A percentile compares a stretch with the other conserved stretches of the same genome.
These are phyloP conservation scores for Psittacula cyanocephala DNA, from an alignment of 2,113 vertebrate species.

Conservation along the genomic window DNA sequence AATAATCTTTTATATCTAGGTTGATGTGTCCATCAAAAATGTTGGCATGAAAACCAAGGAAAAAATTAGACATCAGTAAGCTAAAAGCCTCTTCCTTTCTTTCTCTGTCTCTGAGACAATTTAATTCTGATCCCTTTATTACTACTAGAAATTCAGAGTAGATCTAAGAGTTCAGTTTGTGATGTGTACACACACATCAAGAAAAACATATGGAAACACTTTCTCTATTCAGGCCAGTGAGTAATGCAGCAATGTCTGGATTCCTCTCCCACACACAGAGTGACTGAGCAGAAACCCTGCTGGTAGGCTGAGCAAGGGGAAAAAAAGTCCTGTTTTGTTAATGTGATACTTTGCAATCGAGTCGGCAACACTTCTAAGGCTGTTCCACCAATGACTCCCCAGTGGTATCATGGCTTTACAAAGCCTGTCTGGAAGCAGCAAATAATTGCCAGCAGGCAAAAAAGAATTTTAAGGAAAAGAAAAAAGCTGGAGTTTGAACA, in stretches of 20 bases:
- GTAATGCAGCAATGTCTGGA: slow-evolving; percentile 28
- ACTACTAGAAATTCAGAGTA: neutral
- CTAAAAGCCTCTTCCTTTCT: neutral
- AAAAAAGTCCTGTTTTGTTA: neutral
- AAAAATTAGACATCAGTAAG: neutral
- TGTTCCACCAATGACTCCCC: slow-evolving; percentile 8
- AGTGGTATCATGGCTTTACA: neutral
- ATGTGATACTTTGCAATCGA: slow-evolving; percentile 31
- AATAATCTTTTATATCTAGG: neutral
- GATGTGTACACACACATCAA: slow-evolving; percentile 15
- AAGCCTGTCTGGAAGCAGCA: slow-evolving; percentile 27
- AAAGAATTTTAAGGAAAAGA: neutral
- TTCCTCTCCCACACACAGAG: slow-evolving; percentile 23
- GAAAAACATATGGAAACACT: slow-evolving; percentile 27
- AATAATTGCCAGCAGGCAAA: slow-evolving; percentile 43
- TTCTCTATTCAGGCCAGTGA: slow-evolving; percentile 44
- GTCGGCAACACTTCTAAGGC: slow-evolving; percentile 19
- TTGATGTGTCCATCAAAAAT: slow-evolving; percentile 6
- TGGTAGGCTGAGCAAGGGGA: neutral
- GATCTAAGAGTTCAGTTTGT: neutral
- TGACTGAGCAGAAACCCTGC: neutral
- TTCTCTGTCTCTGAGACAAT: neutral
- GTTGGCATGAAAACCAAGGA: neutral
- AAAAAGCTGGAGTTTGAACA: neutral
- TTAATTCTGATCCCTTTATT: neutral